A percentile compares a stretch with the other conserved stretches of the same genome.
These are phyloP conservation scores for Drosophila subobscura DNA, from an alignment of 1,140 invertebrate species.

Conservation along the genomic window DNA sequence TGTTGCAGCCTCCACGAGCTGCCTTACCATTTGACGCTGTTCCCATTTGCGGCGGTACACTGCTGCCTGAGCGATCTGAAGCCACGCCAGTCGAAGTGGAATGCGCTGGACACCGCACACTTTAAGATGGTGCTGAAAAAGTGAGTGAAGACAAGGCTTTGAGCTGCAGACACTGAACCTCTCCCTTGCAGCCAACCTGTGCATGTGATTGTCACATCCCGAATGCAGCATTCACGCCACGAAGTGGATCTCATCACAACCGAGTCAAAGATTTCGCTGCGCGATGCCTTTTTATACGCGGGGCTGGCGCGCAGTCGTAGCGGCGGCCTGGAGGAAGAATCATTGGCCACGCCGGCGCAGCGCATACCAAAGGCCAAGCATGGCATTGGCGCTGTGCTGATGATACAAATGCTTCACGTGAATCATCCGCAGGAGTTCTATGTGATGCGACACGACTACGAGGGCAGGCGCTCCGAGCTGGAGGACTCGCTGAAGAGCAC, in stretches of 20 bases:
- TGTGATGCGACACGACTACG: constrained; percentile 41
- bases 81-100: constrained; percentile 52
- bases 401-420: constrained; percentile 53
- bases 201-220: constrained; percentile 5
- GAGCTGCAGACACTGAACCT: background rate
- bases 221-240: background rate
- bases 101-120: constrained; percentile 35
- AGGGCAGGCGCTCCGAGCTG: background rate
- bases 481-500: constrained; percentile 8
- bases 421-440: constrained; percentile 59
- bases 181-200: constrained; percentile 32
- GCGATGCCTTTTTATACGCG: constrained; percentile 74
- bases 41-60: constrained; percentile 59
- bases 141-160: constrained; percentile 23
- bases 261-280: constrained; percentile 49
- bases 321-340: background rate
- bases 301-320: constrained; percentile 48
- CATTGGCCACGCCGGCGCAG: constrained; percentile 13
- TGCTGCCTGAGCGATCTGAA: constrained; percentile 61
- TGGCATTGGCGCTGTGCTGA: constrained; percentile 22
- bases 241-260: constrained; percentile 59
- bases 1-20: constrained; percentile 54
- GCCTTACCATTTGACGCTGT: constrained; percentile 12
- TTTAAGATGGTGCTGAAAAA: constrained; percentile 57
- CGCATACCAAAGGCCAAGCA: constrained; percentile 11